Percentiles rank a stretch among this genome's conserved stretches.
Conservation (phyloP, 2,888 invertebrate genomes). For the Hipparchia semele region DNA sequence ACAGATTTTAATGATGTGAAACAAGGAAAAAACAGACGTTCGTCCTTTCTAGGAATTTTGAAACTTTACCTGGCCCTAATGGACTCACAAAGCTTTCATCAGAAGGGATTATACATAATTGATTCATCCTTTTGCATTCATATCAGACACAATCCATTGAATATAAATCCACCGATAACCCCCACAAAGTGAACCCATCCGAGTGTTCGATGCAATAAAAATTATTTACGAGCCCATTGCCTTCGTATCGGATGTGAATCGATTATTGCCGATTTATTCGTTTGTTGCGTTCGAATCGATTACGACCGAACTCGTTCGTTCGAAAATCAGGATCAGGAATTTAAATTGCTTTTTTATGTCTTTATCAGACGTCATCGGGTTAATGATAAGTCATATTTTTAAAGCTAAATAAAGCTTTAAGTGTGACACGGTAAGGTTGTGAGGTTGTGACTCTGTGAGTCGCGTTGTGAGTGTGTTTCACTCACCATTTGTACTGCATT, state of each 20-base stretch:
- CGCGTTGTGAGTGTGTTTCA: too few species aligned
- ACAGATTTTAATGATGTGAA: too few species aligned
- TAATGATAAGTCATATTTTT: too few species aligned
- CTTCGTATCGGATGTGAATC: constrained; percentile 26
- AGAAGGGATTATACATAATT: not conserved
- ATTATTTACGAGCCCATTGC: constrained; percentile 35
- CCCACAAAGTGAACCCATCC: constrained; percentile 24
- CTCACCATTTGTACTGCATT: too few species aligned
- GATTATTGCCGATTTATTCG: constrained; percentile 18
- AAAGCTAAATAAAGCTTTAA: too few species aligned
- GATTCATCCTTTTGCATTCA: not conserved
- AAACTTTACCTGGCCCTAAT: too few species aligned
- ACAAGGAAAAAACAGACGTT: too few species aligned
- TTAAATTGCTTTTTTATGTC: not conserved
- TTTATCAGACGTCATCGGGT: too few species aligned
- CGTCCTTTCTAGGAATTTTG: too few species aligned
- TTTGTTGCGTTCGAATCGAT: constrained; percentile 6
- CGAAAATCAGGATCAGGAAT: not conserved
- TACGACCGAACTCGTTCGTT: not conserved
- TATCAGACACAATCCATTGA: constrained; percentile 10
- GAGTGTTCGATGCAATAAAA: constrained; percentile 30
- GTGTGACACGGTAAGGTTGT: too few species aligned
- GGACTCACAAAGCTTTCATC: not conserved
- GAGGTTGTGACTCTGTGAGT: too few species aligned
- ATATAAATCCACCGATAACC: constrained; percentile 25